Evolutionary conservation across 2,888 invertebrate genomes (phyloP).

Genomic region (Sphaerophoria taeniata): DNA sequence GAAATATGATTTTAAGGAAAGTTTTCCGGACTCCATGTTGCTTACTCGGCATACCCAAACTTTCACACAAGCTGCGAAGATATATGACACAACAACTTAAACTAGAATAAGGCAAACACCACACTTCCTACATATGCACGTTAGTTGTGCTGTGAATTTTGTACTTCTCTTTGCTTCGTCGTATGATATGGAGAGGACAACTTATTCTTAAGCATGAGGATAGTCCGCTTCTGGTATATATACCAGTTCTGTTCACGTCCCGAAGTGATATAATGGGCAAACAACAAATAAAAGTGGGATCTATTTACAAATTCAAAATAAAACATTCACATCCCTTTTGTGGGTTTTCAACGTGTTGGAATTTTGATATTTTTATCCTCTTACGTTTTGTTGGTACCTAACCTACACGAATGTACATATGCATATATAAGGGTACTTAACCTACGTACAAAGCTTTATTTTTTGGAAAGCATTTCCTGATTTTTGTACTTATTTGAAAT

Average conservation of each 20-base stretch:
- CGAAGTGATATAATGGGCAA: slow-evolving; percentile 69
- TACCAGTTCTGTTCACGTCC: slow-evolving; percentile 59
- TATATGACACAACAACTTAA: slow-evolving; percentile 68
- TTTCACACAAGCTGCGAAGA: slow-evolving; percentile 60
- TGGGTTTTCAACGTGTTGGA: slow-evolving; percentile 73
- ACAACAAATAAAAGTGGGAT: slow-evolving; percentile 73
- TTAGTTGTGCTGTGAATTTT: slow-evolving; percentile 61
- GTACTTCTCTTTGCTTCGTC: slow-evolving; percentile 33
- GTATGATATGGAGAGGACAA: slow-evolving; percentile 64
- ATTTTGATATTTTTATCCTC: slow-evolving; percentile 71
- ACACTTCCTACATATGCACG: slow-evolving; percentile 38
- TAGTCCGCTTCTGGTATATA: slow-evolving; percentile 41
- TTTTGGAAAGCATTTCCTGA: too few species aligned
- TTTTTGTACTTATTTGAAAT: too few species aligned
- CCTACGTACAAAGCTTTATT: background rate
- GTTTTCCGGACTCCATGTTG: slow-evolving; percentile 32
- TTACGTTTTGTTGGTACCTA: slow-evolving; percentile 30
- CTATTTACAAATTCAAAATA: slow-evolving; percentile 73
- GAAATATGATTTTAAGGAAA: slow-evolving; percentile 56
- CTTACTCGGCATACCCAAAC: slow-evolving; percentile 41
- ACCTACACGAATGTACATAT: background rate
- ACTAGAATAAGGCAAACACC: slow-evolving; percentile 64
- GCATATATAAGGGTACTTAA: slow-evolving; percentile 20
- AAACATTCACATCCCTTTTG: slow-evolving; percentile 72
- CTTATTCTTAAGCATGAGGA: slow-evolving; percentile 55